A percentile compares a stretch with the other conserved stretches of the same genome.
Conservation (phyloP, 2,797 vertebrate genomes). For the Trachurus trachurus region DNA sequence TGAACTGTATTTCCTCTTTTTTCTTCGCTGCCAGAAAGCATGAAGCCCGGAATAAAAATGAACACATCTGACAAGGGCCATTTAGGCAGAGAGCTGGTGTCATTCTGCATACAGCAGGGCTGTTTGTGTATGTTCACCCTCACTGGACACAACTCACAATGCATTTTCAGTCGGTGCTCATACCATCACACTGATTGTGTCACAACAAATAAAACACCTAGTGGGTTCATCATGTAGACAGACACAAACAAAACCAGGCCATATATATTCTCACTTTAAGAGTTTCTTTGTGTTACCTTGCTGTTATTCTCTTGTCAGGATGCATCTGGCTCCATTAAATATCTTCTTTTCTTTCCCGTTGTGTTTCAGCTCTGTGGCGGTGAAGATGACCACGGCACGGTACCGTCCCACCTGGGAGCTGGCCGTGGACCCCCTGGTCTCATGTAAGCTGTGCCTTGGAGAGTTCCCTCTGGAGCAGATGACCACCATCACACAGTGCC, state of each 20-base stretch:
- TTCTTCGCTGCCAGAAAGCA: conserved; percentile 30
- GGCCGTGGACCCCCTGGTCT: conserved; percentile 96
- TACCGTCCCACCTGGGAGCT: conserved; percentile 98
- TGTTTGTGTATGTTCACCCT: conserved; percentile 18
- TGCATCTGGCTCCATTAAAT: conserved; percentile 24
- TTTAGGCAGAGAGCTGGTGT: conserved; percentile 45
- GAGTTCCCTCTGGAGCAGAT: conserved; percentile 98
- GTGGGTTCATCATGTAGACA: background rate
- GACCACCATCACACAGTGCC: conserved; percentile 98
- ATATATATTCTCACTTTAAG: background rate
- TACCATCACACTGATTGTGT: conserved; percentile 19
- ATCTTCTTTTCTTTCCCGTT: background rate
- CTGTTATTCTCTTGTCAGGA: background rate
- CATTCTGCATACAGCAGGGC: conserved; percentile 26
- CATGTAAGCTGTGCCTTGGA: conserved; percentile 98
- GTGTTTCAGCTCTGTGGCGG: conserved; percentile 71
- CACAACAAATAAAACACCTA: conserved; percentile 33
- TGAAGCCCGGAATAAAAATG: conserved; percentile 41
- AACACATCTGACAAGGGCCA: conserved; percentile 34
- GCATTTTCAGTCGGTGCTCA: conserved; percentile 26
- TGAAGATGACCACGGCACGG: conserved; percentile 95
- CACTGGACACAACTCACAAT: conserved; percentile 30
- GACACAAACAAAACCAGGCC: conserved; percentile 2
- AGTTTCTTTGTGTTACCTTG: background rate
- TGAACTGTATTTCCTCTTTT: conserved; percentile 29